Evolutionary conservation across 2,797 vertebrate species (phyloP).

Genomic region (Hapalemur alaotrensis): DNA sequence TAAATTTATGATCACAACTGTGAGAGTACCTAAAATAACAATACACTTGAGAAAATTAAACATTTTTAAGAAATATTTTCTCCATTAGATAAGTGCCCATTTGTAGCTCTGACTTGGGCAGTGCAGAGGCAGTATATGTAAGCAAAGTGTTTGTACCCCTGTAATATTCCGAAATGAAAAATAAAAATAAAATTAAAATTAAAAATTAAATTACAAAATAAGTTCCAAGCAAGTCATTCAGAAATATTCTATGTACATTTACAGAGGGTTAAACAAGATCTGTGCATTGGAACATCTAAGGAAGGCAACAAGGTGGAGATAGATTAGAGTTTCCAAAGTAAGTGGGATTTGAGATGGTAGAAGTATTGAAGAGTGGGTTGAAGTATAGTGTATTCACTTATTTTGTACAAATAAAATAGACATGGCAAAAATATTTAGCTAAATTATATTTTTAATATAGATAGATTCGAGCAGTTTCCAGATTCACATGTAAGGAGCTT

Average conservation of each 20-base stretch:
- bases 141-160: too few relatives aligned
- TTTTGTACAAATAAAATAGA: neutral
- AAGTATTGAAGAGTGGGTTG: neutral
- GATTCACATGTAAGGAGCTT: neutral
- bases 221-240: neutral
- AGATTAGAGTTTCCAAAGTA: neutral
- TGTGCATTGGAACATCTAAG: neutral
- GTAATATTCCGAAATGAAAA: too few relatives aligned
- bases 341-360: neutral
- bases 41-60: neutral
- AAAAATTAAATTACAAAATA: too few relatives aligned
- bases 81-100: neutral
- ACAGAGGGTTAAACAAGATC: neutral
- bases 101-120: too few relatives aligned
- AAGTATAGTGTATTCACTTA: neutral
- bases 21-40: neutral
- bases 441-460: neutral
- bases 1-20: neutral
- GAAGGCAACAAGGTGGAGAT: neutral
- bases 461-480: neutral
- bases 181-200: too few relatives aligned
- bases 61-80: neutral
- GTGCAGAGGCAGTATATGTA: too few relatives aligned
- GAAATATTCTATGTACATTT: neutral
- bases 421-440: neutral